Conservation (phyloP, 2,113 vertebrate species). For the Thalassarche chlororhynchos region DNA sequence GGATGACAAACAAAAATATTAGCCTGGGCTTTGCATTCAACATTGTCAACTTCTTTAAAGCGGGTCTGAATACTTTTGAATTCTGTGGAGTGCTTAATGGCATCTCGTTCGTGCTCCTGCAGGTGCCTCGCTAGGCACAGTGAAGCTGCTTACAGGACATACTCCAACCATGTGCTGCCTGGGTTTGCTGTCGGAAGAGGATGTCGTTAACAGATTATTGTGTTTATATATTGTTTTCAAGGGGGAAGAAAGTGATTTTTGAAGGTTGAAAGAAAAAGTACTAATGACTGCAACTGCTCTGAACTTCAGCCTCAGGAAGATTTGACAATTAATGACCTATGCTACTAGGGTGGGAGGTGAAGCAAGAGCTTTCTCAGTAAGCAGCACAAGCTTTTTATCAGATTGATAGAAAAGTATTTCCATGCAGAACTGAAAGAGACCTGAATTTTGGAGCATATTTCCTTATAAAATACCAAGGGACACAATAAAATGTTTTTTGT, state of each 20-base stretch:
- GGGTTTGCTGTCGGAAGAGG: background rate
- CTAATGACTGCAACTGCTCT: background rate
- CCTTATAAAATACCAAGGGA: background rate
- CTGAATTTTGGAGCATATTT: background rate
- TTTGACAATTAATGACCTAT: background rate
- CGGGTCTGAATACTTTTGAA: background rate
- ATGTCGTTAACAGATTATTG: background rate
- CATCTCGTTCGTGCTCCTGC: background rate
- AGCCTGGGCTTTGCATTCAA: background rate
- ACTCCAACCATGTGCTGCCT: background rate
- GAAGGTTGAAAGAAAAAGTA: background rate
- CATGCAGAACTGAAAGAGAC: background rate
- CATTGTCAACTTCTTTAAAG: background rate
- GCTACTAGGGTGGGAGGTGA: background rate
- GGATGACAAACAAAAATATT: background rate
- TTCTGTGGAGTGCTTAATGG: background rate
- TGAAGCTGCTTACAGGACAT: background rate
- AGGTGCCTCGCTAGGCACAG: background rate
- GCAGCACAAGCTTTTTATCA: background rate
- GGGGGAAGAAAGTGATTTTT: background rate
- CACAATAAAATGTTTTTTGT: background rate
- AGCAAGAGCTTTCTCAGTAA: background rate
- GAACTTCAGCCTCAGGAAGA: background rate
- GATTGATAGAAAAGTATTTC: background rate
- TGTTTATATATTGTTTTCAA: background rate